Percentiles rank a stretch among this genome's conserved stretches.
phyloP scores from a whole-genome alignment of 2,888 invertebrate genomes.

The Euzophera pinguis region DNA sequence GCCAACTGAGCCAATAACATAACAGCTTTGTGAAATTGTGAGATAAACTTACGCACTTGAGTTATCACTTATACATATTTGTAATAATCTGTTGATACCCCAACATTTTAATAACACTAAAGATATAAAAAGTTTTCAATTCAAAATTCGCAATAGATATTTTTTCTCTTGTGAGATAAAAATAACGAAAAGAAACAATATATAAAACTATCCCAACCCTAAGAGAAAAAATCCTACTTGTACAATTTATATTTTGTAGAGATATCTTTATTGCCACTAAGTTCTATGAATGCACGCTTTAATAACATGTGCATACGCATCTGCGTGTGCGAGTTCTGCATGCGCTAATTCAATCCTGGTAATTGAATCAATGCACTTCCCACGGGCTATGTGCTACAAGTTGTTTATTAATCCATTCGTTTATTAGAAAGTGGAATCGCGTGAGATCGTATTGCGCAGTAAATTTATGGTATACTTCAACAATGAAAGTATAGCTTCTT shows the following conservation, averaged over 20 bases:
- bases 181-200: no score
- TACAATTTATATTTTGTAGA: neutral
- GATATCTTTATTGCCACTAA: neutral
- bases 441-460: neutral
- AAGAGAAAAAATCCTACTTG: neutral
- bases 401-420: constrained; percentile 19
- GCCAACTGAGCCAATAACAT: constrained; percentile 25
- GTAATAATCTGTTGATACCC: no score
- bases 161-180: no score
- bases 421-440: neutral
- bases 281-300: constrained; percentile 13
- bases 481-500: constrained; percentile 5
- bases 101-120: no score
- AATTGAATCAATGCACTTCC: constrained; percentile 54
- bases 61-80: no score
- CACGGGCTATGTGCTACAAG: constrained; percentile 19
- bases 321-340: no score
- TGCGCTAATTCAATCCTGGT: constrained; percentile 52
- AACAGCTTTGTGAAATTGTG: constrained; percentile 35
- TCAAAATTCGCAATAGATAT: no score
- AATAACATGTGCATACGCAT: constrained; percentile 29
- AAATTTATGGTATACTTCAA: neutral
- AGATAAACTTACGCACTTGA: constrained; percentile 31
- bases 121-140: no score
- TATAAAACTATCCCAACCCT: no score